Conservation (phyloP, 2,113 vertebrate species). For the Tenrec ecaudatus region DNA sequence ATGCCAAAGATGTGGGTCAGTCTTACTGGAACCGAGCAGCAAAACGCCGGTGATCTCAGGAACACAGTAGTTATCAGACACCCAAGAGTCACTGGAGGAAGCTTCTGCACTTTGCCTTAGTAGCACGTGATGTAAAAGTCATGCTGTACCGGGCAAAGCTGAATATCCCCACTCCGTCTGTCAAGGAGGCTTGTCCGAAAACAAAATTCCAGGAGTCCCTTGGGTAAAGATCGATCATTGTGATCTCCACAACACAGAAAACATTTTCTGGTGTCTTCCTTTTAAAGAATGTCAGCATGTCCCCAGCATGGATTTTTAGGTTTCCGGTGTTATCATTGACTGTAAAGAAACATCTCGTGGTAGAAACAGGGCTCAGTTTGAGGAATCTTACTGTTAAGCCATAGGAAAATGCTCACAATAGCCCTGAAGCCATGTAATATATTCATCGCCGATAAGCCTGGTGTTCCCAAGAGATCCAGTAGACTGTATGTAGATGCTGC, state of each 20-base stretch:
- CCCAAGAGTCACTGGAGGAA: conserved; percentile 84
- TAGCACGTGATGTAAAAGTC: conserved; percentile 86
- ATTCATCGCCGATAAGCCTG: conserved; percentile 84
- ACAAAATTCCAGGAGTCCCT: conserved; percentile 92
- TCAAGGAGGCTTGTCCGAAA: conserved; percentile 89
- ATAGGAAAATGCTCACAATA: conserved; percentile 90
- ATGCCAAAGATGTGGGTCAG: conserved; percentile 87
- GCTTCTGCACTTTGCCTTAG: conserved; percentile 85
- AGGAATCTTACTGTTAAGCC: conserved; percentile 87
- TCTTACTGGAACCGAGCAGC: conserved; percentile 88
- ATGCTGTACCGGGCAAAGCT: conserved; percentile 91
- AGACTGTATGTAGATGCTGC: conserved; percentile 89
- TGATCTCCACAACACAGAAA: conserved; percentile 90
- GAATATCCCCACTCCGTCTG: conserved; percentile 90
- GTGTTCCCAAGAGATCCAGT: conserved; percentile 90
- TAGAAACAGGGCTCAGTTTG: conserved; percentile 85
- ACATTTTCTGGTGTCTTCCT: conserved; percentile 87
- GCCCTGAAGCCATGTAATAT: conserved; percentile 88
- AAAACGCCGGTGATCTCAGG: conserved; percentile 85
- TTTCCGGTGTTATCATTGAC: conserved; percentile 88
- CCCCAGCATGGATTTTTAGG: conserved; percentile 89
- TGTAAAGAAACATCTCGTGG: conserved; percentile 88
- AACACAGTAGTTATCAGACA: conserved; percentile 85
- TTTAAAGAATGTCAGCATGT: conserved; percentile 77
- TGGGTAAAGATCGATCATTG: conserved; percentile 91